phyloP scores from a whole-genome alignment of 2,113 vertebrate species.

The Trogon surrucura region DNA sequence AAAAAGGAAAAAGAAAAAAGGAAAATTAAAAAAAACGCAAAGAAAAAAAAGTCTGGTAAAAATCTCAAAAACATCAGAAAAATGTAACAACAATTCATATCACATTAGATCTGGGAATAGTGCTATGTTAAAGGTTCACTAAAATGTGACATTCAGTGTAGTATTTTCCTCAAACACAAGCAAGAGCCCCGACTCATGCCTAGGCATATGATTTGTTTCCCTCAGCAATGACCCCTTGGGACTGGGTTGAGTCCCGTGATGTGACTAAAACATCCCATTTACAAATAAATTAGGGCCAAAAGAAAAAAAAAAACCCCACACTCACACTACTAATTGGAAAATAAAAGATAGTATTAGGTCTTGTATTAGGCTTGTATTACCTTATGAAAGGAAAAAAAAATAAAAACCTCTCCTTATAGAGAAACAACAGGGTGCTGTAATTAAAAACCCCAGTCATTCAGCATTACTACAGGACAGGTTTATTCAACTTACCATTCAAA shows the following conservation, averaged over 20 bases:
- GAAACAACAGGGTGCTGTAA: background rate
- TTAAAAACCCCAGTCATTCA: background rate
- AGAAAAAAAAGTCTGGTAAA: background rate
- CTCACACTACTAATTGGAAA: background rate
- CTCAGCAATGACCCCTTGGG: background rate
- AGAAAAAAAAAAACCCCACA: accelerated
- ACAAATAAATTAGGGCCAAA: background rate
- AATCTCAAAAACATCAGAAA: background rate
- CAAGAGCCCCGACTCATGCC: background rate
- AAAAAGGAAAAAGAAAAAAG: background rate
- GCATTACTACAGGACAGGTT: background rate
- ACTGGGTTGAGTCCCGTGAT: background rate
- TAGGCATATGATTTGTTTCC: background rate
- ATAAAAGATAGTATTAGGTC: background rate
- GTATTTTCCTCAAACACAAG: background rate
- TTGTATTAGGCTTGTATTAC: background rate
- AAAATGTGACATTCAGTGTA: background rate
- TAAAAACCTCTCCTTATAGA: background rate
- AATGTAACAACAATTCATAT: background rate
- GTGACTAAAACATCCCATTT: background rate
- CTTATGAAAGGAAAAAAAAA: background rate
- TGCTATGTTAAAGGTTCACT: background rate
- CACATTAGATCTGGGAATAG: background rate
- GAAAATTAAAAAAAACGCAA: too few species aligned
- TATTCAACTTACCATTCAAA: background rate